A percentile compares a stretch with the other conserved stretches of the same genome.
These are phyloP conservation scores for Arvicanthis niloticus DNA, from an alignment of 2,113 vertebrate genomes.

Conservation along the genomic window DNA sequence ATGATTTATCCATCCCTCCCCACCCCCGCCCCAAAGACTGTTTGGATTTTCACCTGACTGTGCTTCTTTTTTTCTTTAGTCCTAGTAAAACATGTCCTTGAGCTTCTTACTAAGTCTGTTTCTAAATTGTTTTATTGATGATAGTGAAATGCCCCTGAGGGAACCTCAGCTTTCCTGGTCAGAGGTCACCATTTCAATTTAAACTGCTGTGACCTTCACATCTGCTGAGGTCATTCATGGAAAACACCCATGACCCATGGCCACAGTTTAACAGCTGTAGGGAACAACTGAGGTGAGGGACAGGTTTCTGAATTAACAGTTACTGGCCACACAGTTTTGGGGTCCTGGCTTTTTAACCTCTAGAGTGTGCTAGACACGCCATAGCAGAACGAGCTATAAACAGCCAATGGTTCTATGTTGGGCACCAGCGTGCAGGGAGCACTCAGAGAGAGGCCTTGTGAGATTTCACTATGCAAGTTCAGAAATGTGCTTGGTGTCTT, in stretches of 20 bases:
- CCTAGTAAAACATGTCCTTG: not conserved
- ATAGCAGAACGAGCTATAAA: not conserved
- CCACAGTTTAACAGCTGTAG: not conserved
- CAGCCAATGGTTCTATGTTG: not conserved
- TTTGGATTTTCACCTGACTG: not conserved
- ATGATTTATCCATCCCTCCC: not conserved
- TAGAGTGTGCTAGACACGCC: not conserved
- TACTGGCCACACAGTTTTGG: not conserved
- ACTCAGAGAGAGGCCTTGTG: not conserved
- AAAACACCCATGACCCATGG: not conserved
- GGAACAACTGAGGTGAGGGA: not conserved
- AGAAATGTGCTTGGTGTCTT: not conserved
- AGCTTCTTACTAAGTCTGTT: not conserved
- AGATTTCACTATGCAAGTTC: no score
- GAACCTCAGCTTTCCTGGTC: not conserved
- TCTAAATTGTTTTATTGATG: not conserved
- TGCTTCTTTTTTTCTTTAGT: not conserved
- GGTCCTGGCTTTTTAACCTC: not conserved
- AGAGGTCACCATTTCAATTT: not conserved
- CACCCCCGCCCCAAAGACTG: not conserved
- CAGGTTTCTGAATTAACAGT: not conserved
- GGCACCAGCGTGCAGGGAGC: not conserved
- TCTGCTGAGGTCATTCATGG: not conserved
- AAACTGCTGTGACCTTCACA: not conserved
- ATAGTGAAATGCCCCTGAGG: not conserved